Evolutionary conservation across 2,797 vertebrate genomes (phyloP), one percentile per base, ranked within the genome.

Genomic region (Spinus olivaceus): DNA sequence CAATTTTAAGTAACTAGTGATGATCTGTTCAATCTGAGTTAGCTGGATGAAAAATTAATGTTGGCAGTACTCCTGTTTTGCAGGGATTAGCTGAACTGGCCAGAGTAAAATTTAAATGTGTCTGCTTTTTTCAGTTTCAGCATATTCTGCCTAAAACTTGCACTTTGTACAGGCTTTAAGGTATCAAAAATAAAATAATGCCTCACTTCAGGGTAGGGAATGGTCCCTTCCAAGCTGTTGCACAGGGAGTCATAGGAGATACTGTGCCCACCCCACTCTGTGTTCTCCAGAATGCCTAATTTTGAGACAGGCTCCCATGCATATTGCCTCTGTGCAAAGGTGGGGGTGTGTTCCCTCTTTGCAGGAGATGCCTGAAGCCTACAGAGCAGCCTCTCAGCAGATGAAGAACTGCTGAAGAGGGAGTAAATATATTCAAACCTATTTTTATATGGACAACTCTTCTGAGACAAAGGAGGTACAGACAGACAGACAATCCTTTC

Each of bases 41-140:
- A 90, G 91, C 92, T 95, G 88, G 91, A 97, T 95, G 88, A 97
- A 97, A 98, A 97, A 97, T 97, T 98, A 96, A 98, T 98, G 93
- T 96, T 83, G 86, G 74, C 84, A 79, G 88, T 95, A 81, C 81
- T 96, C 70, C 88, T 95, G 95, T 96, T 98, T 97, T 97, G 88
- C 82, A 95, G 95, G 80, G 94, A 97, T 91, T 96, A 95, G 88
- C 83, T 90, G 95, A 96, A 93, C 81, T 90, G 94, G 81, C 88
- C 76, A 90, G 94, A 96, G 87, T 24, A 96, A 96, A 96, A 95
- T 91, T 81, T 88, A 92, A 95, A 96, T 96, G 53, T 92, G 77
- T 89, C 81, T 96, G 54, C 80, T 97, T 95, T 97, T 95, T 73
- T 64, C 20, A 12, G 80, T 85, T 95, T 95, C 89, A 92, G 63